These are phyloP conservation scores for Agrypnia vestita DNA, from an alignment of 1,140 invertebrate genomes.

Conservation along the genomic window DNA sequence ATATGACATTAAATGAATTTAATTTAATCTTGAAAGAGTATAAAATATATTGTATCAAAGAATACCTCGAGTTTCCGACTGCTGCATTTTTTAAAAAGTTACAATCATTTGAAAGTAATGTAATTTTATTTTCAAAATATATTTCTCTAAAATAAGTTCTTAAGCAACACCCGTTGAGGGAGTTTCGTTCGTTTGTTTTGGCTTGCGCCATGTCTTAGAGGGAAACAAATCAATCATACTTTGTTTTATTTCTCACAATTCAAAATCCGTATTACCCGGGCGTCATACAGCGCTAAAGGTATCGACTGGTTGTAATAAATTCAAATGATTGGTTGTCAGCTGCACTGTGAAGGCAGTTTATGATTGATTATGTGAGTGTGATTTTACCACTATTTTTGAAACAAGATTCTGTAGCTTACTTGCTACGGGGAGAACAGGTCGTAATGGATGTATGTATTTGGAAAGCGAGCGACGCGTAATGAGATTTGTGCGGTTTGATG, in stretches of 20 bases:
- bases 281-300: constrained; percentile 38
- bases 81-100: no score
- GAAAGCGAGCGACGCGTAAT: neutral
- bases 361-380: constrained; percentile 40
- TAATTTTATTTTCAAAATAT: no score
- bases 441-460: constrained; percentile 21
- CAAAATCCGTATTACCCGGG: constrained; percentile 23
- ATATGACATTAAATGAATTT: no score
- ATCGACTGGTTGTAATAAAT: constrained; percentile 39
- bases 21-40: no score
- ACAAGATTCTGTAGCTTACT: constrained; percentile 23
- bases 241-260: constrained; percentile 43
- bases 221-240: constrained; percentile 27
- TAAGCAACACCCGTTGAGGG: no score
- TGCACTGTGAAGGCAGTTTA: constrained; percentile 37
- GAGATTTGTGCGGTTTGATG: constrained; percentile 36
- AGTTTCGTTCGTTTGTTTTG: no score
- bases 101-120: no score
- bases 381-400: constrained; percentile 12
- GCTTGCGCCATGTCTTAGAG: no score
- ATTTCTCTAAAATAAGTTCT: no score
- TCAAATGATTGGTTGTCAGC: constrained; percentile 48
- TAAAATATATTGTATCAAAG: no score
- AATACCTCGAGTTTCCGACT: no score
- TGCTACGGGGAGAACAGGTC: constrained; percentile 19